A percentile compares a stretch with the other conserved stretches of the same genome.
Conservation (phyloP, 35 echinoderm and acorn worm genomes). For the Stichopus chloronotus region DNA sequence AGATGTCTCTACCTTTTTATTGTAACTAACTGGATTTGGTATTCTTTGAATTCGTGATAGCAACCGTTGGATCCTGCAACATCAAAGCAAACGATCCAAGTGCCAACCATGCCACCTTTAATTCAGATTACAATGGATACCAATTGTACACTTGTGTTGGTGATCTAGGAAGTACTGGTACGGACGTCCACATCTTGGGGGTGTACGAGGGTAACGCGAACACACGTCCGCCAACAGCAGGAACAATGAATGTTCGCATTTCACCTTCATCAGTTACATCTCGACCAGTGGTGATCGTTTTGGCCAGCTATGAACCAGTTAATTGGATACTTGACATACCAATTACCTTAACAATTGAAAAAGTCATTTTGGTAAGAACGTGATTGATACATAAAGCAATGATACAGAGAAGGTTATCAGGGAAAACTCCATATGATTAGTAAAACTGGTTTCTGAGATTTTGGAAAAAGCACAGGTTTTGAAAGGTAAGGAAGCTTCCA, state of each 20-base stretch:
- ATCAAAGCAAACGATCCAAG: conserved; percentile 60
- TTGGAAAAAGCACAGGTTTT: too few relatives aligned
- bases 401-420: too few relatives aligned
- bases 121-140: background rate
- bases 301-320: conserved; percentile 80
- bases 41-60: too few relatives aligned
- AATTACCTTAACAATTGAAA: conserved; percentile 35
- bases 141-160: conserved; percentile 57
- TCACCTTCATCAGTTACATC: background rate
- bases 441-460: too few relatives aligned
- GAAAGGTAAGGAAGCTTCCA: too few relatives aligned
- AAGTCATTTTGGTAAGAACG: conserved; percentile 73
- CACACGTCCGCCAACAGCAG: conserved; percentile 66
- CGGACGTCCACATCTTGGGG: conserved; percentile 59
- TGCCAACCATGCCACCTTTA: conserved; percentile 28
- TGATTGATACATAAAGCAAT: too few relatives aligned
- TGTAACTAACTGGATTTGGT: too few relatives aligned
- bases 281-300: conserved; percentile 59
- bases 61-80: conserved; percentile 56
- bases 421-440: too few relatives aligned
- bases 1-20: too few relatives aligned
- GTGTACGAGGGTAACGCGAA: conserved; percentile 79
- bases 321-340: conserved; percentile 62
- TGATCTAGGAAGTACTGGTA: background rate
- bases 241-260: conserved; percentile 59